Conservation (phyloP, 2,888 invertebrate species). For the Dromius quadrimaculatus region DNA sequence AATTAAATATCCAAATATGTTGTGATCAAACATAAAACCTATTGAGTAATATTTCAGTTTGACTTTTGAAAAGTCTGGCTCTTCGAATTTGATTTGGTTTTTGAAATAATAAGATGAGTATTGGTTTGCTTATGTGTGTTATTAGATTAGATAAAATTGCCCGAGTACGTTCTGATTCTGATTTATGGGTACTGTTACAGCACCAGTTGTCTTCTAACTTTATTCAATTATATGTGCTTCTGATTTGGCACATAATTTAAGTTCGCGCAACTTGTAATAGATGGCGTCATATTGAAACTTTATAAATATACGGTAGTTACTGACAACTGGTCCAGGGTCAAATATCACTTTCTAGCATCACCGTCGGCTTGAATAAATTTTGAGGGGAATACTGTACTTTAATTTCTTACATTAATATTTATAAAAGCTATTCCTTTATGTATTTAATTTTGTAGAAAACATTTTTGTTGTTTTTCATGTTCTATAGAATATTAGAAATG, state of each 20-base stretch:
- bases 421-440: too few relatives aligned
- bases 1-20: slow-evolving; percentile 29
- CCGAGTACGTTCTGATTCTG: background rate
- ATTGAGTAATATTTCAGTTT: too few relatives aligned
- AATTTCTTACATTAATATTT: too few relatives aligned
- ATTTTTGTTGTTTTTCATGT: too few relatives aligned
- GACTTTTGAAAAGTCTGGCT: too few relatives aligned
- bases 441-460: too few relatives aligned
- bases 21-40: slow-evolving; percentile 25
- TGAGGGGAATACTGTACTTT: too few relatives aligned
- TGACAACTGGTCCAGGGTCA: slow-evolving; percentile 26
- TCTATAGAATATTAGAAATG: too few relatives aligned
- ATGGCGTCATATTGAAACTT: slow-evolving; percentile 10
- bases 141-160: slow-evolving; percentile 23
- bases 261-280: slow-evolving; percentile 10
- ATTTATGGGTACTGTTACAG: slow-evolving; percentile 11
- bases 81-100: too few relatives aligned
- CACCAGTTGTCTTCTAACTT: background rate
- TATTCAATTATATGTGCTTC: slow-evolving; percentile 11
- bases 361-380: too few relatives aligned
- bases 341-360: slow-evolving; percentile 37
- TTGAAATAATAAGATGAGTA: too few relatives aligned
- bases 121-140: too few relatives aligned
- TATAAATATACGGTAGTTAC: slow-evolving; percentile 18
- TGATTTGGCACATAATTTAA: slow-evolving; percentile 27